Evolutionary conservation across 2,797 vertebrate species (phyloP).

Genomic region (Catamblyrhynchus diadema): DNA sequence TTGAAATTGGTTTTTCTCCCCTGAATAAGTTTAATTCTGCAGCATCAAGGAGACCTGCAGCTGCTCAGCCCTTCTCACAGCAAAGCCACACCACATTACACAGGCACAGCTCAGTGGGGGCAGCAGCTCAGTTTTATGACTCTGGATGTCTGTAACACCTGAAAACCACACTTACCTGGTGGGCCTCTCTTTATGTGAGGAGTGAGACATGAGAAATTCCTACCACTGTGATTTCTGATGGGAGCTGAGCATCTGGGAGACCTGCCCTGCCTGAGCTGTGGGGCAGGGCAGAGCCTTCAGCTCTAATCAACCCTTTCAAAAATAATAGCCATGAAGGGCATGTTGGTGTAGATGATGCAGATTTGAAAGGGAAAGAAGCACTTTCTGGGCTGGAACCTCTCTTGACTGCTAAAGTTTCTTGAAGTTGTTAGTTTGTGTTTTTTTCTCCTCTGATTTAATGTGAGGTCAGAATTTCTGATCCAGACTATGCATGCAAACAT

Average conservation of each 20-base stretch:
- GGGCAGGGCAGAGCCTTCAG: neutral
- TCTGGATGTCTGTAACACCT: neutral
- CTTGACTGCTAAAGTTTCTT: neutral
- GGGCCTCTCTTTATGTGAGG: neutral
- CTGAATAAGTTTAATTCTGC: constrained; percentile 45
- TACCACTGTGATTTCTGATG: neutral
- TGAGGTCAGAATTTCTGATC: neutral
- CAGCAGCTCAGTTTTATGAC: neutral
- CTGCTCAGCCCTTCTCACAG: neutral
- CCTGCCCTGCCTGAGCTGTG: neutral
- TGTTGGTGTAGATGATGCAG: neutral
- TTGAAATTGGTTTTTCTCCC: constrained; percentile 39
- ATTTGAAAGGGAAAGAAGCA: neutral
- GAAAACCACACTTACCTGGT: neutral
- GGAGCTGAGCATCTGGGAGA: neutral
- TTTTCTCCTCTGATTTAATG: neutral
- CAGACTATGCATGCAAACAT: neutral
- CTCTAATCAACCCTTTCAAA: neutral
- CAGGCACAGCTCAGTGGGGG: neutral
- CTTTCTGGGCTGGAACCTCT: neutral
- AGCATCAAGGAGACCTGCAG: neutral
- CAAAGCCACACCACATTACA: neutral
- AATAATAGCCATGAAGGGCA: neutral
- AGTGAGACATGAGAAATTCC: neutral
- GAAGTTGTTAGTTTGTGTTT: fast-evolving